phyloP scores from a whole-genome alignment of 2,113 vertebrate genomes.

The Aythya baeri region DNA sequence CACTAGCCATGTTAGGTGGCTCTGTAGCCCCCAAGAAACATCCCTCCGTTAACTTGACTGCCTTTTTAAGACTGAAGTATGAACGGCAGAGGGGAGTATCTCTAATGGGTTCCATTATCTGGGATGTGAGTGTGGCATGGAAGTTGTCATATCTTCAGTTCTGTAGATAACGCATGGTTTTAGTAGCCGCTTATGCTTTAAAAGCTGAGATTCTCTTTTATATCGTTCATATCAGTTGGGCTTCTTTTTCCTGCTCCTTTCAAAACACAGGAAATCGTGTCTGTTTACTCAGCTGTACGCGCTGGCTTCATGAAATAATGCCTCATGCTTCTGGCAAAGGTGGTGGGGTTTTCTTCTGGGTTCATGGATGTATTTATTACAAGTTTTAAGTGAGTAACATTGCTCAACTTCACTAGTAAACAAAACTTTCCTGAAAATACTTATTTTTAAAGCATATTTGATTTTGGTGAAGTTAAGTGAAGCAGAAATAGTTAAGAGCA shows the following conservation, averaged over 20 bases:
- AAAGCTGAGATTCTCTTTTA: background rate
- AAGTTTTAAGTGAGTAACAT: background rate
- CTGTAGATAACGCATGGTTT: fast-evolving
- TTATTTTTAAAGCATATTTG: too few species aligned
- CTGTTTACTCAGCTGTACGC: background rate
- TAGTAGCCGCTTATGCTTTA: background rate
- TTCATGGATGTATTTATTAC: background rate
- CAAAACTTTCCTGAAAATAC: background rate
- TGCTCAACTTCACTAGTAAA: background rate
- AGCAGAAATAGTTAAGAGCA: background rate
- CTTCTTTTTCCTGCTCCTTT: background rate
- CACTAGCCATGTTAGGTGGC: background rate
- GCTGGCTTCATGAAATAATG: background rate
- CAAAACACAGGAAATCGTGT: background rate
- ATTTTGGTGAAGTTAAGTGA: background rate
- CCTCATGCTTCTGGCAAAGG: background rate
- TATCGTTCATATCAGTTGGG: background rate
- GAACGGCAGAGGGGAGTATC: background rate
- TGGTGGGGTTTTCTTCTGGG: background rate
- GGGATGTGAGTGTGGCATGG: background rate
- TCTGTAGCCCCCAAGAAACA: background rate
- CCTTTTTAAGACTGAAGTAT: background rate
- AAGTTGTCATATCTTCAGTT: background rate
- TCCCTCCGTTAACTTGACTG: background rate
- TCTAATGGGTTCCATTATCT: background rate